These are phyloP conservation scores for Beaufortia kweichowensis DNA, from an alignment of 2,113 vertebrate species.

Conservation along the genomic window DNA sequence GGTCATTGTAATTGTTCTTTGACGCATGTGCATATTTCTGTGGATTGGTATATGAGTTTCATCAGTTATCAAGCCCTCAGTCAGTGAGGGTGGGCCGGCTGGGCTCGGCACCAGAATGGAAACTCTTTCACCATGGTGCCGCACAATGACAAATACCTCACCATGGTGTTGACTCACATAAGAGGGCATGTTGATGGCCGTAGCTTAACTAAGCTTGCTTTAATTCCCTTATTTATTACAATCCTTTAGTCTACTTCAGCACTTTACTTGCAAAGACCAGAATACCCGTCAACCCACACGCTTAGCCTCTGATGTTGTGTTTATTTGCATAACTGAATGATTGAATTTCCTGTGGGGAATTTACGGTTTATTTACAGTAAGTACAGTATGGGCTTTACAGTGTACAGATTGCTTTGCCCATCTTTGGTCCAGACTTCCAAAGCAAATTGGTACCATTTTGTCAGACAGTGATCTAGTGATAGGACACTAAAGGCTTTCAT, in stretches of 20 bases:
- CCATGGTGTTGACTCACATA: slow-evolving; percentile 16
- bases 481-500: too few species aligned
- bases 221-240: neutral
- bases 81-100: neutral
- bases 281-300: slow-evolving; percentile 2
- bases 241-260: neutral
- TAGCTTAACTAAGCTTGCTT: neutral
- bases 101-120: slow-evolving; percentile 2
- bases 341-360: slow-evolving; percentile 8
- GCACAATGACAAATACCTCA: slow-evolving; percentile 44
- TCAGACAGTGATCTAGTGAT: too few species aligned
- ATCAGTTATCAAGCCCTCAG: neutral
- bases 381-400: neutral
- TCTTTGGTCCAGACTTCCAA: neutral
- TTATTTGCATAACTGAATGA: neutral
- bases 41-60: neutral
- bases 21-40: neutral
- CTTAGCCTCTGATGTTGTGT: slow-evolving; percentile 7
- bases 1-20: too few species aligned
- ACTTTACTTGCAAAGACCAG: neutral
- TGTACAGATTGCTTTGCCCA: neutral
- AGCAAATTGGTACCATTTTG: too few species aligned
- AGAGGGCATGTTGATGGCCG: slow-evolving; percentile 5
- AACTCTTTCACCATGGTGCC: slow-evolving; percentile 5
- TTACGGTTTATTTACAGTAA: slow-evolving; percentile 5